Percentiles rank a stretch among this genome's conserved stretches.
These are phyloP conservation scores for Heliconius erato DNA, from an alignment of 2,888 invertebrate species.

Conservation along the genomic window DNA sequence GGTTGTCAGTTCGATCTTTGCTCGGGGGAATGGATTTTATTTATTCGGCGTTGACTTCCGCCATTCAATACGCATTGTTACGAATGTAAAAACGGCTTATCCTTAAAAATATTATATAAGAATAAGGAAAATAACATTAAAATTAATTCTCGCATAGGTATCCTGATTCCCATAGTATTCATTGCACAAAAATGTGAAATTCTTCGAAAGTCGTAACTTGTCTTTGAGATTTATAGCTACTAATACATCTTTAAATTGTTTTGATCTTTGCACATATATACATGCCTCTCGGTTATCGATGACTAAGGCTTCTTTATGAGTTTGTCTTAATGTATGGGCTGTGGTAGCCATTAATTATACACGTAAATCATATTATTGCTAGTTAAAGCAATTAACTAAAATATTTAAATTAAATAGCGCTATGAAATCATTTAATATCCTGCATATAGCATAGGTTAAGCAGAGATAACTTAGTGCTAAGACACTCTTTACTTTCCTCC, in stretches of 20 bases:
- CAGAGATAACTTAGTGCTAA: not conserved
- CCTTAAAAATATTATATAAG: not conserved
- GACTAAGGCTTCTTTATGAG: constrained; percentile 31
- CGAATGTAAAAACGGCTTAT: not conserved
- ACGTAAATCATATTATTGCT: not conserved
- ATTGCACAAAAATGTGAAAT: constrained; percentile 54
- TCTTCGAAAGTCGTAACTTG: constrained; percentile 54
- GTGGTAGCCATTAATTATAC: constrained; percentile 7
- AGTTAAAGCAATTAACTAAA: constrained; percentile 7
- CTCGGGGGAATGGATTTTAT: no score
- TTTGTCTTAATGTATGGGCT: not conserved
- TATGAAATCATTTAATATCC: not conserved
- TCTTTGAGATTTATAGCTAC: constrained; percentile 55
- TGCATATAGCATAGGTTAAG: not conserved
- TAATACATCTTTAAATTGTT: constrained; percentile 54
- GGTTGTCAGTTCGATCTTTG: no score
- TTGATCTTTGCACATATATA: constrained; percentile 38
- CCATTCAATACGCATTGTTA: not conserved
- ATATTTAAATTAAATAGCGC: not conserved
- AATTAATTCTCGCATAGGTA: not conserved
- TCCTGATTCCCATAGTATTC: constrained; percentile 49
- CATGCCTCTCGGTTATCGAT: constrained; percentile 19
- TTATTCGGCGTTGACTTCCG: not conserved
- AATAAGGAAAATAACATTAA: not conserved
- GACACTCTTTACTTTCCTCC: not conserved